phyloP scores from a whole-genome alignment of 2,113 vertebrate species.

The Labeo rohita region DNA sequence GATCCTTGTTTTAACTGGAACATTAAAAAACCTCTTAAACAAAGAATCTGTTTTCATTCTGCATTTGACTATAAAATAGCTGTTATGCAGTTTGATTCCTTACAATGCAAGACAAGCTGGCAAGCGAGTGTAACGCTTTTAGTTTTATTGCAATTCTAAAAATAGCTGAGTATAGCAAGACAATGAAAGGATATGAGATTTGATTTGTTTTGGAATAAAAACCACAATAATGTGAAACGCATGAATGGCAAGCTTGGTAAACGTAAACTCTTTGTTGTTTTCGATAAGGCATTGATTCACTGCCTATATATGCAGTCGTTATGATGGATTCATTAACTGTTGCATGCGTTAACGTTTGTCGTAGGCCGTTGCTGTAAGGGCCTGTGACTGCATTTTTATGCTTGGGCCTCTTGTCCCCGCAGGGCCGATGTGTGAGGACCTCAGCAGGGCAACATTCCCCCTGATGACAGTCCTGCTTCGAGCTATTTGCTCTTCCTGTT shows the following conservation, averaged over 20 bases:
- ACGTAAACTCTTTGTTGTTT: not conserved
- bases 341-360: not conserved
- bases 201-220: conserved; percentile 61
- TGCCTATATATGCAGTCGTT: not conserved
- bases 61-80: not conserved
- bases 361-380: not conserved
- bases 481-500: conserved; percentile 1
- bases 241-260: conserved; percentile 65
- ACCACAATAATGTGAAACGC: conserved; percentile 47
- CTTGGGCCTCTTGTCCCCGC: not conserved
- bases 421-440: not conserved
- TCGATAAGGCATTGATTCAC: conserved; percentile 25
- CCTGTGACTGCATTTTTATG: not conserved
- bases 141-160: conserved; percentile 64
- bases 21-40: not conserved
- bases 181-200: conserved; percentile 71
- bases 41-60: not conserved
- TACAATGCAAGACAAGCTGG: not conserved
- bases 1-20: not conserved
- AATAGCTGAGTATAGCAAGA: conserved; percentile 61
- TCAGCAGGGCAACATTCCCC: not conserved
- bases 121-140: conserved; percentile 58
- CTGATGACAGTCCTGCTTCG: not conserved
- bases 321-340: not conserved
- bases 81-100: not conserved